A percentile compares a stretch with the other conserved stretches of the same genome.
Evolutionary conservation across 2,113 vertebrate species (phyloP).

Genomic region (Stegastes partitus): DNA sequence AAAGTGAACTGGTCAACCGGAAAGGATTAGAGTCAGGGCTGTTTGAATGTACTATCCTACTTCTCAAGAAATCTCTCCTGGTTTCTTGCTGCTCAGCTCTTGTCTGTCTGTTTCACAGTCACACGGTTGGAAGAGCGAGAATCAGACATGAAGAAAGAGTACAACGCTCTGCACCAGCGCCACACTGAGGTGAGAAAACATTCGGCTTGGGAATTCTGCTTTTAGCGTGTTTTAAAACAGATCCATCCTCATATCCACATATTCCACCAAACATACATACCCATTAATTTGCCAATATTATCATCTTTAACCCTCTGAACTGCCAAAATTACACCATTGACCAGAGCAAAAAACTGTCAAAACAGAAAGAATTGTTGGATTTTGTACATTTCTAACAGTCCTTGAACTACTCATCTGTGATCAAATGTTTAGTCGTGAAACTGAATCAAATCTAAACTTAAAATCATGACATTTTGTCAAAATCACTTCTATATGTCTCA

Average conservation of each 20-base stretch:
- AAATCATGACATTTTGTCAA: too few species aligned
- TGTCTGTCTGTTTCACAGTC: constrained; percentile 81
- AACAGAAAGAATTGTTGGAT: too few species aligned
- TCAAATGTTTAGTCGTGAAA: too few species aligned
- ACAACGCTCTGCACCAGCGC: constrained; percentile 95
- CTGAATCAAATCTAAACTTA: too few species aligned
- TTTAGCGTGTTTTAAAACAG: not conserved
- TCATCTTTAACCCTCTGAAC: not conserved
- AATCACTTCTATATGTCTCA: too few species aligned
- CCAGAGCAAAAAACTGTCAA: too few species aligned
- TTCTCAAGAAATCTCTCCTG: not conserved
- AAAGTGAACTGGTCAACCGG: not conserved
- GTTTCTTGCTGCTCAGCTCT: not conserved
- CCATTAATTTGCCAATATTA: not conserved
- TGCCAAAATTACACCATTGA: too few species aligned
- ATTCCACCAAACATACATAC: not conserved
- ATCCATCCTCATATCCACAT: too few species aligned
- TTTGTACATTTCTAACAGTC: too few species aligned
- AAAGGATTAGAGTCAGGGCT: not conserved
- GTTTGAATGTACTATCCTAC: not conserved
- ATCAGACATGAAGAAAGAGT: constrained; percentile 98
- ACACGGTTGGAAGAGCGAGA: constrained; percentile 95
- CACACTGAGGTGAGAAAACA: constrained; percentile 92
- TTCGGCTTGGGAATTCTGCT: not conserved
- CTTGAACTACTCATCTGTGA: too few species aligned